Percentiles rank a stretch among this genome's conserved stretches.
These are phyloP conservation scores for Liposcelis brunnea DNA, from an alignment of 2,888 invertebrate genomes.

Conservation along the genomic window DNA sequence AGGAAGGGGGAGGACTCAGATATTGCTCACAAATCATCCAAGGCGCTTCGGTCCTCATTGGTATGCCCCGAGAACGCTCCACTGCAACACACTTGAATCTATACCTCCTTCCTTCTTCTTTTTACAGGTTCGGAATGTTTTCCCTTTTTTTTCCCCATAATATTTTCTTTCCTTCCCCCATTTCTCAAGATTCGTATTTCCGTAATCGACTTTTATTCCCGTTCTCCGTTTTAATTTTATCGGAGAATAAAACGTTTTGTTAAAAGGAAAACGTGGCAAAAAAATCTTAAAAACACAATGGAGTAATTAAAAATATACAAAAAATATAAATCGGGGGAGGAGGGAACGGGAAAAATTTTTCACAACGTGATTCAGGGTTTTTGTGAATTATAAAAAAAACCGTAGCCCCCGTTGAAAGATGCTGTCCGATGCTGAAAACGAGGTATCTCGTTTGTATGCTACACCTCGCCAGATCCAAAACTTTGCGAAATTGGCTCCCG, in stretches of 20 bases:
- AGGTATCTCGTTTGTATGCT: constrained; percentile 33
- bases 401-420: constrained; percentile 7
- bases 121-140: constrained; percentile 13
- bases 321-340: too few species aligned
- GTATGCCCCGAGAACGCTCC: constrained; percentile 21
- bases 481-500: constrained; percentile 36
- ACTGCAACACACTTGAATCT: constrained; percentile 26
- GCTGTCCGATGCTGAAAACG: too few species aligned
- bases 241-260: too few species aligned
- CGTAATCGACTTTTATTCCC: too few species aligned
- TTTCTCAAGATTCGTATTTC: not conserved
- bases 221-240: too few species aligned
- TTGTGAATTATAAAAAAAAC: constrained; percentile 16
- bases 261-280: too few species aligned
- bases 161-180: constrained; percentile 10
- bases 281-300: too few species aligned
- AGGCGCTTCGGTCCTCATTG: constrained; percentile 20
- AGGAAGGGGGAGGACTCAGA: constrained; percentile 19
- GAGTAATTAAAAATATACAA: too few species aligned
- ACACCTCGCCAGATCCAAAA: constrained; percentile 30
- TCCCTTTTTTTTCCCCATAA: constrained; percentile 11
- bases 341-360: too few species aligned
- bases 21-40: constrained; percentile 28
- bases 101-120: too few species aligned
- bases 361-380: constrained; percentile 4